Conservation (phyloP, 2,888 invertebrate species). For the Ophion costatus region DNA sequence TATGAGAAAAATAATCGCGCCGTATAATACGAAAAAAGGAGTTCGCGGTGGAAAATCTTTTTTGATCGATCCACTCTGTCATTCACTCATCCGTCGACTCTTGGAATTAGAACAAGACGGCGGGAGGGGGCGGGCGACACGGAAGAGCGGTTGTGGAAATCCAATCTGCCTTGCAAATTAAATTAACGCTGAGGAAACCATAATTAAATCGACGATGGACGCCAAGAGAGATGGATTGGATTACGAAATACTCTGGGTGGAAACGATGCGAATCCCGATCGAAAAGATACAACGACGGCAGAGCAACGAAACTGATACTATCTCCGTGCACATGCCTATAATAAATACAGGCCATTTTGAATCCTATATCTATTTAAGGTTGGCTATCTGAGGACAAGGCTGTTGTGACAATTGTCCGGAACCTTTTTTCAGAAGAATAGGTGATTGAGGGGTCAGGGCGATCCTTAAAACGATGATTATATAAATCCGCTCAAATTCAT, state of each 20-base stretch:
- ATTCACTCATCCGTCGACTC: not conserved
- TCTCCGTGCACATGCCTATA: not conserved
- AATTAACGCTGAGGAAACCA: constrained; percentile 65
- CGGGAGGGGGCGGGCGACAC: not conserved
- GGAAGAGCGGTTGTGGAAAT: not conserved
- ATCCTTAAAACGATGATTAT: no score
- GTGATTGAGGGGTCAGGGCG: no score
- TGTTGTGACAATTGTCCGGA: no score
- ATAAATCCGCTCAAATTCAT: no score
- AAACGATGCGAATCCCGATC: constrained; percentile 27
- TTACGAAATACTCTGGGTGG: constrained; percentile 45
- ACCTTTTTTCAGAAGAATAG: no score
- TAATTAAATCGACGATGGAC: constrained; percentile 63
- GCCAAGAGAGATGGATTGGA: constrained; percentile 36
- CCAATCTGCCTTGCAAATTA: constrained; percentile 68
- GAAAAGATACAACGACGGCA: constrained; percentile 43
- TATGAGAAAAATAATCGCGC: no score
- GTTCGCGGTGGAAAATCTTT: not conserved
- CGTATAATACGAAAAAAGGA: no score
- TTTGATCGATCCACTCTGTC: not conserved
- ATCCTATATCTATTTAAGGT: no score
- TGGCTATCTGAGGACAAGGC: no score
- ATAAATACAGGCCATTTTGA: no score
- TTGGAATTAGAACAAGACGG: not conserved
- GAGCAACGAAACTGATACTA: constrained; percentile 25